Conservation (phyloP, 2,113 vertebrate species). For the Pogonocichla stellata region DNA sequence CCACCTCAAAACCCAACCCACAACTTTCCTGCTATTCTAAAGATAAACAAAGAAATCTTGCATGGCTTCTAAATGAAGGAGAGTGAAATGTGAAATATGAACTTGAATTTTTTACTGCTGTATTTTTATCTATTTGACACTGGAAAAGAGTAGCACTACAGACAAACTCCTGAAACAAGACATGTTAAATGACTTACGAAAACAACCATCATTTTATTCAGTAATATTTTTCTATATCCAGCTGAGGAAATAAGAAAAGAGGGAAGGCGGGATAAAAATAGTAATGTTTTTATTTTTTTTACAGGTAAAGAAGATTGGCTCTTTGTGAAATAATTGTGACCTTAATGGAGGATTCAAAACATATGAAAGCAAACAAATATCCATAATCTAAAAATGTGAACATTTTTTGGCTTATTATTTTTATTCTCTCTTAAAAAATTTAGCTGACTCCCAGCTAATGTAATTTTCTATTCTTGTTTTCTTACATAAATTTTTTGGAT, state of each 20-base stretch:
- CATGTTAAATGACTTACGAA: neutral
- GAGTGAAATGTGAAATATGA: neutral
- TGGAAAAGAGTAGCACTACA: neutral
- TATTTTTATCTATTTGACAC: neutral
- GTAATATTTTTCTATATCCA: neutral
- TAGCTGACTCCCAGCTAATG: neutral
- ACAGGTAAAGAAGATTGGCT: neutral
- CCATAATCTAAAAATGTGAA: neutral
- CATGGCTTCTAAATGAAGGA: neutral
- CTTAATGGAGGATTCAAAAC: neutral
- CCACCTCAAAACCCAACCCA: neutral
- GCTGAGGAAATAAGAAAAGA: neutral
- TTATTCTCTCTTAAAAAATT: neutral
- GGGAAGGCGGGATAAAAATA: fast-evolving
- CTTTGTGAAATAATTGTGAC: neutral
- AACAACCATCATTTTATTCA: neutral
- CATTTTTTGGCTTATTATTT: neutral
- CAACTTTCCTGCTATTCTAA: neutral
- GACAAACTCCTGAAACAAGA: neutral
- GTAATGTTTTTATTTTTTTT: neutral
- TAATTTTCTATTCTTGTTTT: neutral
- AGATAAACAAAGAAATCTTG: neutral
- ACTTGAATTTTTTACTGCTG: neutral
- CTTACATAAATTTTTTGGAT: neutral
- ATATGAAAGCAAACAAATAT: neutral